Evolutionary conservation across 2,797 vertebrate species (phyloP).

Genomic region (Allobates femoralis): DNA sequence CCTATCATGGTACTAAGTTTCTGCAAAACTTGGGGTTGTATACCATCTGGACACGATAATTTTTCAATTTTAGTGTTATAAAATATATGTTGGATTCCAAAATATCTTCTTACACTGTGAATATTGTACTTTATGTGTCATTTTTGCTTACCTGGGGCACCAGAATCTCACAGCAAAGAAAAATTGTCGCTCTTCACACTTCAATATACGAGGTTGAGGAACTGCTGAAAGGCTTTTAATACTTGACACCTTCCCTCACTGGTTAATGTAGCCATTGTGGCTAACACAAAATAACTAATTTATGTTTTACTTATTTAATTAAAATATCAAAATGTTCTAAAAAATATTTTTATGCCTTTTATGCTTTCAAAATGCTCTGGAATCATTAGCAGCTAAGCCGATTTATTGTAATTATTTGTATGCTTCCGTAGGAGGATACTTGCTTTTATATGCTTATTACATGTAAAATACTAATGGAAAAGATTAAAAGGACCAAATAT

Average conservation of each 20-base stretch:
- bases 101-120: too few relatives aligned
- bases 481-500: background rate
- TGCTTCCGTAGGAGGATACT: background rate
- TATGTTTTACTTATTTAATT: background rate
- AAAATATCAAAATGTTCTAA: background rate
- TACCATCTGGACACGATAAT: too few relatives aligned
- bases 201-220: background rate
- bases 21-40: too few relatives aligned
- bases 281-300: background rate
- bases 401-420: background rate
- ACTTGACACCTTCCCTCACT: background rate
- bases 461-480: slow-evolving; percentile 10
- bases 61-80: too few relatives aligned
- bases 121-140: background rate
- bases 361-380: background rate
- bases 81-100: too few relatives aligned
- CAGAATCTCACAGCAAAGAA: slow-evolving; percentile 1
- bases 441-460: slow-evolving; percentile 4
- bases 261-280: background rate
- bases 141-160: background rate
- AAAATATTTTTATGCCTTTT: slow-evolving; percentile 5
- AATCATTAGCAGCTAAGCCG: background rate
- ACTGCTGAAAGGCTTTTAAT: slow-evolving; percentile 3
- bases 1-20: too few relatives aligned
- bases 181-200: background rate